Evolutionary conservation across 2,888 invertebrate genomes (phyloP).

Genomic region (Hypsopygia costalis): DNA sequence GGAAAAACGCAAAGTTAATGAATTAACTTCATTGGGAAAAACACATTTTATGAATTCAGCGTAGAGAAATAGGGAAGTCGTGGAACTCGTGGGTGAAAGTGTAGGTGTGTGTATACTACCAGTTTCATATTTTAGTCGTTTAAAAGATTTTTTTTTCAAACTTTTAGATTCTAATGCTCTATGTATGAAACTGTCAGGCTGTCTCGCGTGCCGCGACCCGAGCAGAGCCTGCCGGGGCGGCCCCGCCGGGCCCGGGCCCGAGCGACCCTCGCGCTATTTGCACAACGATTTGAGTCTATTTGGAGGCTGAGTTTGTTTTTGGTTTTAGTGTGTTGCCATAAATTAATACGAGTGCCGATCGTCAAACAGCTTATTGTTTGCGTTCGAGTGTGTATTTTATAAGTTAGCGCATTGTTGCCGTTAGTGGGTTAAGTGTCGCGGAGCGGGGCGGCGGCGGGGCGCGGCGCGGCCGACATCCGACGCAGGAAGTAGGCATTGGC

Average conservation of each 20-base stretch:
- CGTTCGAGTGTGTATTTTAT: constrained; percentile 12
- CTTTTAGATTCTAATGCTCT: too few species aligned
- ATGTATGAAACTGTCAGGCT: too few species aligned
- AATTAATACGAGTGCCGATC: constrained; percentile 43
- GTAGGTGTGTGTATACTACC: too few species aligned
- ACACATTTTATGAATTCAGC: too few species aligned
- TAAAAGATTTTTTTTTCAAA: too few species aligned
- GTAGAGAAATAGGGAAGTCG: too few species aligned
- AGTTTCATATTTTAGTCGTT: too few species aligned
- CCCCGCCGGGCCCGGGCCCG: constrained; percentile 1
- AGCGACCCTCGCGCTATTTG: constrained; percentile 26
- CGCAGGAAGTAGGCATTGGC: constrained; percentile 33
- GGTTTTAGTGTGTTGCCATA: constrained; percentile 48
- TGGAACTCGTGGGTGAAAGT: too few species aligned
- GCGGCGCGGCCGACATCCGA: too few species aligned
- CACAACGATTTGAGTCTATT: constrained; percentile 37
- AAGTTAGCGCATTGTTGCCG: constrained; percentile 9
- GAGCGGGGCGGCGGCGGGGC: constrained; percentile 14
- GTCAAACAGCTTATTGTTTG: constrained; percentile 29
- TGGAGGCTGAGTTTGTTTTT: constrained; percentile 40
- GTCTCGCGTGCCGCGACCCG: too few species aligned
- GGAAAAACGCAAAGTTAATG: too few species aligned
- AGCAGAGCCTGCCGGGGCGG: neutral
- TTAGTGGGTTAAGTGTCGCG: constrained; percentile 30
- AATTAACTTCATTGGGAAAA: too few species aligned